Evolutionary conservation across 2,888 invertebrate species (phyloP).

Genomic region (Julus scandinavius): DNA sequence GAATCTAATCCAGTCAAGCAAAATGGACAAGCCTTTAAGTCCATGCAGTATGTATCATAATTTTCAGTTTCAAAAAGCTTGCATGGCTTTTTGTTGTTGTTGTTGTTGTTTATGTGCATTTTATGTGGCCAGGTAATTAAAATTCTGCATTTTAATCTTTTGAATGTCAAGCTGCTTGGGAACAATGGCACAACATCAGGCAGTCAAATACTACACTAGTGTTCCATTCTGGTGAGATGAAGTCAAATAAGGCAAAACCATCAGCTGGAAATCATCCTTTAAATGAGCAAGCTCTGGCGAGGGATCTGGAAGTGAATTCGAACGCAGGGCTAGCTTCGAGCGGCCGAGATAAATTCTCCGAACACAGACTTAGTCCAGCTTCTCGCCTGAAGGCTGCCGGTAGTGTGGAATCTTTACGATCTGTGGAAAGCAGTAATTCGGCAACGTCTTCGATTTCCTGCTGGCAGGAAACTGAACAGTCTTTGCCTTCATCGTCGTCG

Average conservation of each 20-base stretch:
- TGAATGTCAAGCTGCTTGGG: constrained; percentile 61
- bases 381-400: neutral
- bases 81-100: neutral
- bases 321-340: neutral
- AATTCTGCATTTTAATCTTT: neutral
- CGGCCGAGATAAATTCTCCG: neutral
- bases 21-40: constrained; percentile 50
- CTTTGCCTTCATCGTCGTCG: neutral
- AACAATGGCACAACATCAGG: constrained; percentile 63
- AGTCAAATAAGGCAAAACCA: constrained; percentile 5
- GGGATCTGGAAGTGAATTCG: neutral
- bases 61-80: neutral
- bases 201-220: constrained; percentile 64
- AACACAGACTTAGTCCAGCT: constrained; percentile 4
- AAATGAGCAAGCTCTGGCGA: neutral
- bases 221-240: constrained; percentile 61
- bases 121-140: neutral
- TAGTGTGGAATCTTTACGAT: constrained; percentile 24
- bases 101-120: too few relatives aligned
- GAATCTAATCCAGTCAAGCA: constrained; percentile 5
- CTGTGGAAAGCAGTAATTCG: constrained; percentile 33
- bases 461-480: constrained; percentile 50
- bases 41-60: constrained; percentile 47
- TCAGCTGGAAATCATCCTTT: neutral
- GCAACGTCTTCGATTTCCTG: constrained; percentile 42